Percentiles rank a stretch among this genome's conserved stretches.
These are phyloP conservation scores for Leucophenga varia DNA, from an alignment of 1,140 invertebrate species.

Conservation along the genomic window DNA sequence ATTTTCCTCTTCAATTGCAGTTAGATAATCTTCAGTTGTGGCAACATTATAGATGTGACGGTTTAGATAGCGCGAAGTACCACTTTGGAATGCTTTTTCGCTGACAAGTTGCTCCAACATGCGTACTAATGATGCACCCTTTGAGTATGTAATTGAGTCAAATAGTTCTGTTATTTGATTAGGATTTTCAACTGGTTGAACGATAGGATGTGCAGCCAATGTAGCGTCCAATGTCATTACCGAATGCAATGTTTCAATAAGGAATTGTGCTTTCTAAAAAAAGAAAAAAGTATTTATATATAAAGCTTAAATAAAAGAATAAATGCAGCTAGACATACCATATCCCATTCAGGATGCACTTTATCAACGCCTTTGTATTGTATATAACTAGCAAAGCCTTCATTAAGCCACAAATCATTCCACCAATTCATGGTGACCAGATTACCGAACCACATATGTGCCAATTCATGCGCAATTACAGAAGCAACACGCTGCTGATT, in stretches of 20 bases:
- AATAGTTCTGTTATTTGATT: constrained; percentile 92
- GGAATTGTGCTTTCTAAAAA: constrained; percentile 69
- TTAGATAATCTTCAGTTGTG: constrained; percentile 76
- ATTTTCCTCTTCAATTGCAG: constrained; percentile 61
- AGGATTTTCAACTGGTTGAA: constrained; percentile 78
- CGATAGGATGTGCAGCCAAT: constrained; percentile 83
- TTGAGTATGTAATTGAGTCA: constrained; percentile 89
- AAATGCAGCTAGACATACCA: constrained; percentile 63
- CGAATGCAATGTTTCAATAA: constrained; percentile 69
- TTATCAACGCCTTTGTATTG: constrained; percentile 75
- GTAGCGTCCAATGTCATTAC: constrained; percentile 79
- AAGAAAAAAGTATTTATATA: constrained; percentile 40
- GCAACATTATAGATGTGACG: constrained; percentile 74
- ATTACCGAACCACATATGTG: constrained; percentile 92
- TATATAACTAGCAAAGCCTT: constrained; percentile 88
- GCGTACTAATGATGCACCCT: constrained; percentile 85
- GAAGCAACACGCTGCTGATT: constrained; percentile 78
- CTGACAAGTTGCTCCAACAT: constrained; percentile 89
- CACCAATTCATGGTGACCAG: constrained; percentile 90
- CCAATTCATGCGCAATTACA: constrained; percentile 87
- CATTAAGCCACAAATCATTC: constrained; percentile 91
- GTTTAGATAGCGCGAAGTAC: constrained; percentile 73
- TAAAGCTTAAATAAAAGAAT: not conserved
- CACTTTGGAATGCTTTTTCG: constrained; percentile 70
- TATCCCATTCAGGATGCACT: constrained; percentile 78